Evolutionary conservation across 2,888 invertebrate species (phyloP), one percentile per base, ranked within the genome.

Genomic region (Ceramica pisi): DNA sequence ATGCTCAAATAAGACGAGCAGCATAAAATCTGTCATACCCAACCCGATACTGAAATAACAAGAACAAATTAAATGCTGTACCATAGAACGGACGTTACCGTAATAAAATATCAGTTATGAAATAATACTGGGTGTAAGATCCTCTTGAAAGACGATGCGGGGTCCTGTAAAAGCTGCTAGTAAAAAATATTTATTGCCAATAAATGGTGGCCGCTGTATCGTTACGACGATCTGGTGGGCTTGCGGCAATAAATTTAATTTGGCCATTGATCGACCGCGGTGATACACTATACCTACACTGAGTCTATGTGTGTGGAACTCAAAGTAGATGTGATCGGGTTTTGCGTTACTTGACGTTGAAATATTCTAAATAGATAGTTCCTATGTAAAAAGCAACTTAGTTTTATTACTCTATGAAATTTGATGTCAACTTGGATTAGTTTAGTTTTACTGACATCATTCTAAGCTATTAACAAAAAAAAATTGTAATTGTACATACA

Each of bases 171-270:
- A 92, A 91, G 90, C 89, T 88, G 89, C 89, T 88, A 91, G 92
- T 93, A 92, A 94, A 93, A 93, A 91, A 92, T 93, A 93, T 94
- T 94, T 94, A 94, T 93, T 89, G 92, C 86, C 91, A 90, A 93
- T 93, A 93, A 93, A 92, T 91, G 90, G 89, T 83, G 90, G 89
- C 86, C 86, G 86, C 75, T 89, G 86, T 90, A 92, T 92, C 92
- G 92, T 90, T 90, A 90, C 90, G 84, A 87, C 87, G 90, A 92
- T 92, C 91, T 90, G 89, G 87, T 85, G 86, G 89, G 88, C 88
- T 88, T 89, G 90, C 71, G 89, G 91, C 88, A 90, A 87, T 93
- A 93, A 93, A 93, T 93, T 93, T 91, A 93, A 93, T 92, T 93
- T 92, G 92, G 90, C 87, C 91, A 89, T 84, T 80, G 80, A 80